These are phyloP conservation scores for Talpa occidentalis DNA, from an alignment of 2,113 vertebrate species.

Conservation along the genomic window DNA sequence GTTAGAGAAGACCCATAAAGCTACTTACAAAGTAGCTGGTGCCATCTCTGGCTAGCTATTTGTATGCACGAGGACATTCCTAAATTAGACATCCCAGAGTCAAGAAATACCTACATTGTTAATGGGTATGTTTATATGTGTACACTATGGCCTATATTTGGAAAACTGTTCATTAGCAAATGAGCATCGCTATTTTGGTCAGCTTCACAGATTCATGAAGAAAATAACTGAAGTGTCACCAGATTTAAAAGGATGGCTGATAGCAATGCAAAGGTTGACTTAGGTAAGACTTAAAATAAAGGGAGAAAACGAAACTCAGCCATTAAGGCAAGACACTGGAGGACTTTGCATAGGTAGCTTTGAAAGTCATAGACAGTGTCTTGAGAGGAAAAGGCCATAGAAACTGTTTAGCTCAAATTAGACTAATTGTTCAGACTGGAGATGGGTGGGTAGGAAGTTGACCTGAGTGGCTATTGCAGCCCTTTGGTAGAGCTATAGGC, in stretches of 20 bases:
- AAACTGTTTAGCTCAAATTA: slow-evolving; percentile 34
- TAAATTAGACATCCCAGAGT: slow-evolving; percentile 15
- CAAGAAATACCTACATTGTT: slow-evolving; percentile 11
- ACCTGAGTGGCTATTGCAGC: not conserved
- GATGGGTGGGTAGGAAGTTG: not conserved
- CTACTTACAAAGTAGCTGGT: not conserved
- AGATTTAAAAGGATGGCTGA: slow-evolving; percentile 34
- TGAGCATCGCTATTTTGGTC: not conserved
- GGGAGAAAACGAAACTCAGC: slow-evolving; percentile 13
- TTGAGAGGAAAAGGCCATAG: not conserved
- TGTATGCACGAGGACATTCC: slow-evolving; percentile 13
- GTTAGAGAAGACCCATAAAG: not conserved
- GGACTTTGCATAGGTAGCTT: slow-evolving; percentile 32
- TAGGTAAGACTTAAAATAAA: slow-evolving; percentile 30
- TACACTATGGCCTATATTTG: not conserved
- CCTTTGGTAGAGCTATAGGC: slow-evolving; percentile 38
- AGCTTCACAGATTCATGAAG: slow-evolving; percentile 2
- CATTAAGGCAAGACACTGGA: slow-evolving; percentile 40
- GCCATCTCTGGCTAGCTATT: slow-evolving; percentile 1
- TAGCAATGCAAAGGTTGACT: slow-evolving; percentile 13
- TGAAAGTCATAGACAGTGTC: slow-evolving; percentile 50
- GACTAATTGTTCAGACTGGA: slow-evolving; percentile 35
- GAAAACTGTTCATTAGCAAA: slow-evolving; percentile 29
- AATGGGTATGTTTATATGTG: not conserved
- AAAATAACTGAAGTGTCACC: slow-evolving; percentile 35